Evolutionary conservation across 2,888 invertebrate genomes (phyloP).

Genomic region (Branchellion lobata): DNA sequence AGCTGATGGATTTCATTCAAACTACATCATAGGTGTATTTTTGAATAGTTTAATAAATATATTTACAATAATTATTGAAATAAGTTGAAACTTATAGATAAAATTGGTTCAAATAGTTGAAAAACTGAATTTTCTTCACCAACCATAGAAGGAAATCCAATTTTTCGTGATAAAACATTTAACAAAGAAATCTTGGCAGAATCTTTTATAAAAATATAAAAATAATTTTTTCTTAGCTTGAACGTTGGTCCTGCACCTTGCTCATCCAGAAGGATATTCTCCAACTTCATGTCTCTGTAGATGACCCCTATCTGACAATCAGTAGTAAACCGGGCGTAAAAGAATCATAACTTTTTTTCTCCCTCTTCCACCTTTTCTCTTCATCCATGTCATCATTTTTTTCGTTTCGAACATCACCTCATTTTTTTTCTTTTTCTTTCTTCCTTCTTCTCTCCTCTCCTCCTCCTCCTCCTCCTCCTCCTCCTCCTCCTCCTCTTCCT

Average conservation of each 20-base stretch:
- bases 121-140: not conserved
- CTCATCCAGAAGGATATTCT: slow-evolving; percentile 90
- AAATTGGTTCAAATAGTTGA: not conserved
- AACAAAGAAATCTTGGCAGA: no score
- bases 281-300: slow-evolving; percentile 94
- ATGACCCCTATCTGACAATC: slow-evolving; percentile 87
- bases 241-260: slow-evolving; percentile 65
- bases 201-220: no score
- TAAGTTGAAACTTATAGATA: not conserved
- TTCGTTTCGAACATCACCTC: not conserved
- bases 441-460: not conserved
- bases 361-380: no score
- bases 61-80: not conserved
- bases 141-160: no score
- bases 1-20: no score
- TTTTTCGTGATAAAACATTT: no score
- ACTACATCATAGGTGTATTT: no score
- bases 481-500: not conserved
- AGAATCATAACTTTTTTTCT: no score
- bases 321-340: not conserved
- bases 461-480: not conserved
- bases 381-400: no score
- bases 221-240: not conserved
- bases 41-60: no score
- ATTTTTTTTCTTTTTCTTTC: not conserved